Conservation (phyloP, 2,888 invertebrate genomes). For the Mechanitis mazaeus region DNA sequence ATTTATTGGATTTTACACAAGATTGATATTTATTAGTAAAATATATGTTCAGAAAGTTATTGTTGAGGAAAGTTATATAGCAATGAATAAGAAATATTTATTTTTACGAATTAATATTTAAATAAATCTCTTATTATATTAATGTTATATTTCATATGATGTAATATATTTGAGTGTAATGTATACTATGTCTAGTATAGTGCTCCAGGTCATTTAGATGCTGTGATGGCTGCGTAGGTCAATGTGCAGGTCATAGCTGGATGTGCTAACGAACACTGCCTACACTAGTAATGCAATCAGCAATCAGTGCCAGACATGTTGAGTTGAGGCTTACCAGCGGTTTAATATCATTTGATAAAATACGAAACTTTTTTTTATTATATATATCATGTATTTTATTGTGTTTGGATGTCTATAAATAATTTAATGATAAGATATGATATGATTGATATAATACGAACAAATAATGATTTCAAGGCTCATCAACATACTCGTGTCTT, state of each 20-base stretch:
- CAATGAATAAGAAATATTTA: no score
- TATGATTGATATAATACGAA: no score
- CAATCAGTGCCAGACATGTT: conserved; percentile 23
- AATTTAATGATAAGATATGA: no score
- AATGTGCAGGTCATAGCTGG: neutral
- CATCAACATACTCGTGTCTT: no score
- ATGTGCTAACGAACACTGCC: conserved; percentile 27
- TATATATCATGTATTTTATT: no score
- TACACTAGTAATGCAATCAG: conserved; percentile 30
- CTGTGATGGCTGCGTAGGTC: neutral
- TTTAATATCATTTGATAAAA: neutral
- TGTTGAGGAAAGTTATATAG: no score
- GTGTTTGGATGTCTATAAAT: no score
- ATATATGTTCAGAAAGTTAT: neutral
- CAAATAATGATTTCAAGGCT: no score
- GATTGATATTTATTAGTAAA: neutral
- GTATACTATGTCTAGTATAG: neutral
- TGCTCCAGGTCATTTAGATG: neutral
- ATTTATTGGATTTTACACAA: conserved; percentile 13
- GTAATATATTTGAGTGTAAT: neutral
- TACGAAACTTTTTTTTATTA: neutral
- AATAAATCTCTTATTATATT: no score
- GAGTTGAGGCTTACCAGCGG: neutral
- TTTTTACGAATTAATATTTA: no score
- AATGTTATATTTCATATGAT: neutral